Evolutionary conservation across 2,797 vertebrate genomes (phyloP), one percentile per base, ranked within the genome.

Genomic region (Nasua narica): DNA sequence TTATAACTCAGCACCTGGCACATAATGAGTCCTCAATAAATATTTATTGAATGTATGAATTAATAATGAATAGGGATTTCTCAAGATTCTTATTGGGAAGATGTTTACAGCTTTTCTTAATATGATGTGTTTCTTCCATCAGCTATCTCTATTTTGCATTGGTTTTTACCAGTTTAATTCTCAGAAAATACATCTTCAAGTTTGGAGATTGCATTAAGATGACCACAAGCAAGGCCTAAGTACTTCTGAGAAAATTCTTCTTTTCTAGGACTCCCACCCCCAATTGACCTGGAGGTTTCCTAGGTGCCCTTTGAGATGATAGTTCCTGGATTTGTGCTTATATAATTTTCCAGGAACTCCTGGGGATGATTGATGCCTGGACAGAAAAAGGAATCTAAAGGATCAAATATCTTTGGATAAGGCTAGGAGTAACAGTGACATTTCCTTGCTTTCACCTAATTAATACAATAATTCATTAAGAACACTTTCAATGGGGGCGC

Each of bases 21-120:
- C 62, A 79, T 85, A 79, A 88, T 83, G 77, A 84, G 46, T 83
- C 40, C n/a, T 90, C 86, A 96, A 19, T 96, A 96, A 96, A 46
- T 91, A 43, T 40, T 87, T 95, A n/a, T 84, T 93, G 18, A 91
- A 60, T 95, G 37, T 86, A 82, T 70, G 27, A 70, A 60, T 94
- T 87, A 92, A 70, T 77, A 72, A 84, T 25, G 5, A 74, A 76
- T 60, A 82, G 3, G 5, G 25, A 27, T 87, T 88, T 87, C 40
- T 84, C 7, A 88, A 69, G 43, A 62, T 96, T 91, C 62, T 83
- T 87, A 69, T 46, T 21, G 58, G 29, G 25, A 84, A 94, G 48
- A 79, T 19, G 72, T 58, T 90, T 90, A 54, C 2, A 90, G 29
- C 48, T 37, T 77, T 87, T 97, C 32, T 84, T 91, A 69, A 79